phyloP scores from a whole-genome alignment of 2,797 vertebrate genomes.

The Oceanodroma leucorhoa region DNA sequence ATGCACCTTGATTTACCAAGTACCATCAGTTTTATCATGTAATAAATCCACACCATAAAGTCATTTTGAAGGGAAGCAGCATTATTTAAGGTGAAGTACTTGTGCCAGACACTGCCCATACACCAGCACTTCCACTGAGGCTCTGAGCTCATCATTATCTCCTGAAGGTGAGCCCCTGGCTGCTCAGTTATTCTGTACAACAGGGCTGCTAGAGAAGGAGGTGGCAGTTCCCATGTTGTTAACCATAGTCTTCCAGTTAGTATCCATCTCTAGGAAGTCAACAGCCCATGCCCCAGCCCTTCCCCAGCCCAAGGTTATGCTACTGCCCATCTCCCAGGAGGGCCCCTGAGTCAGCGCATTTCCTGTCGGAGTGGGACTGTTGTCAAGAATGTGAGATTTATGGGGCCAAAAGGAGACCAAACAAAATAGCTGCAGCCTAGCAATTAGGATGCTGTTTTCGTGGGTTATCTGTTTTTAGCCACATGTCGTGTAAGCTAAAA shows the following conservation, averaged over 20 bases:
- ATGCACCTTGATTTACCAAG: neutral
- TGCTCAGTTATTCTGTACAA: neutral
- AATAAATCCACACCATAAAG: neutral
- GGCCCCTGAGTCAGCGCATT: neutral
- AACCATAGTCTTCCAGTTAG: neutral
- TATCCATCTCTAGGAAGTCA: neutral
- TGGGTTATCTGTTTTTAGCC: neutral
- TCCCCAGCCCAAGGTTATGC: rapidly evolving
- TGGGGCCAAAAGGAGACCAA: neutral
- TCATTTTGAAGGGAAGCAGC: neutral
- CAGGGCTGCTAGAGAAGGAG: neutral
- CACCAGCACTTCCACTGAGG: neutral
- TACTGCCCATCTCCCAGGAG: neutral
- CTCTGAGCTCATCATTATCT: neutral
- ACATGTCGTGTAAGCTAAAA: neutral
- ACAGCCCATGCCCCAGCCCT: neutral
- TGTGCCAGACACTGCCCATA: neutral
- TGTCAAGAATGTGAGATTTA: neutral
- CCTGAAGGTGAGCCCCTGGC: neutral
- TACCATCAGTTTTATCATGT: neutral
- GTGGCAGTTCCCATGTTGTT: neutral
- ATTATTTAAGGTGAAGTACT: neutral
- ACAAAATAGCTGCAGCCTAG: neutral
- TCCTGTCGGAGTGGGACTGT: neutral
- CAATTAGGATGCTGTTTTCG: neutral